A percentile compares a stretch with the other conserved stretches of the same genome.
phyloP scores from a whole-genome alignment of 2,113 vertebrate genomes.

The Phrynocephalus versicolor region DNA sequence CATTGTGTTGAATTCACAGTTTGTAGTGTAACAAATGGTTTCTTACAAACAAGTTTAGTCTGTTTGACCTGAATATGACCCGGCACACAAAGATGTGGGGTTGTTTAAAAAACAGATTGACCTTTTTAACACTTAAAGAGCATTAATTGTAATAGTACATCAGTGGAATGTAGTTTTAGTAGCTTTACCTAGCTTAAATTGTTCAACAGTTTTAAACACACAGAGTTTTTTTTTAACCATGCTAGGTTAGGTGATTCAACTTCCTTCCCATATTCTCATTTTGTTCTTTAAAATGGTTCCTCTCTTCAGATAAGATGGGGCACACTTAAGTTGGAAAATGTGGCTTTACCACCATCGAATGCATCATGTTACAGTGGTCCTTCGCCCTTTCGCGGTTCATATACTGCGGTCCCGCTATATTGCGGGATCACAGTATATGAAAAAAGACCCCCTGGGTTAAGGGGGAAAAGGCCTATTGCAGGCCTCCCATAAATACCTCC shows the following conservation, averaged over 20 bases:
- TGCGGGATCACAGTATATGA: too few species aligned
- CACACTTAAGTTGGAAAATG: neutral
- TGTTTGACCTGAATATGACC: slow-evolving; percentile 54
- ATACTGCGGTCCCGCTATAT: too few species aligned
- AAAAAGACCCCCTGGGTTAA: too few species aligned
- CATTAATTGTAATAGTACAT: neutral
- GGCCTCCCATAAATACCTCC: too few species aligned
- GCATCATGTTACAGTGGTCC: too few species aligned
- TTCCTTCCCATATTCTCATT: neutral
- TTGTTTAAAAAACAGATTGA: slow-evolving; percentile 12
- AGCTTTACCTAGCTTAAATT: neutral
- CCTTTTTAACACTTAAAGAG: slow-evolving; percentile 22
- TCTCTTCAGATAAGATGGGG: neutral
- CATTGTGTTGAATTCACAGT: slow-evolving; percentile 29
- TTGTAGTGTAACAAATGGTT: slow-evolving; percentile 56
- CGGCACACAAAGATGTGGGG: neutral
- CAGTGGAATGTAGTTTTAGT: neutral
- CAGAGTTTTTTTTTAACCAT: neutral
- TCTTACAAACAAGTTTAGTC: slow-evolving; percentile 26
- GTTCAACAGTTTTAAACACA: neutral
- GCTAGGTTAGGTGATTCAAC: neutral
- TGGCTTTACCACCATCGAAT: neutral
- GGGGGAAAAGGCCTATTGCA: too few species aligned
- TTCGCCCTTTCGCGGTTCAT: too few species aligned
- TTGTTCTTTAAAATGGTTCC: neutral